Conservation (phyloP, 1,140 invertebrate species). For the Matsumurasca onukii region DNA sequence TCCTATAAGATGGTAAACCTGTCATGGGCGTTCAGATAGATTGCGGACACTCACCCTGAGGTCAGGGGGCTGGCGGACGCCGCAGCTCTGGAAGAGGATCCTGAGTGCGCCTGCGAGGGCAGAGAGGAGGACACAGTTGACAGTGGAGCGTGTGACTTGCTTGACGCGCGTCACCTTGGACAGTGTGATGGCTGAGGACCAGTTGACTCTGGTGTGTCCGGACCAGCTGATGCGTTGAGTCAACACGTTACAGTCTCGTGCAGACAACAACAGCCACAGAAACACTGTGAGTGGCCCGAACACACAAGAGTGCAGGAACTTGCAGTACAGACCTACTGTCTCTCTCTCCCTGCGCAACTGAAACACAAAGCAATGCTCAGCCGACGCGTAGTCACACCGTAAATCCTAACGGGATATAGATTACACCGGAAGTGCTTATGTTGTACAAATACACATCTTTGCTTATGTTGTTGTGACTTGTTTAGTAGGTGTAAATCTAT, state of each 20-base stretch:
- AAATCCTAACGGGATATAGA: too few relatives aligned
- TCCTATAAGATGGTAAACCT: too few relatives aligned
- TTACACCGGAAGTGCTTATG: too few relatives aligned
- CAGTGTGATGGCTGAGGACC: conserved; percentile 52
- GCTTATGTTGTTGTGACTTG: too few relatives aligned
- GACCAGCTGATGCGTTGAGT: conserved; percentile 35
- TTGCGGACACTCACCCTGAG: conserved; percentile 52
- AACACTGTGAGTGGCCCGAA: conserved; percentile 56
- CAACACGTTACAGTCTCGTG: conserved; percentile 40
- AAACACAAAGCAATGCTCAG: not conserved
- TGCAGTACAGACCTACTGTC: conserved; percentile 27
- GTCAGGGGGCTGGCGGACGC: conserved; percentile 53
- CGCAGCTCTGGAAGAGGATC: conserved; percentile 51
- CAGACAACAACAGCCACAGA: conserved; percentile 49
- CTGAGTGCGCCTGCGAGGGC: conserved; percentile 54
- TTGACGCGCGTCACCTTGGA: conserved; percentile 46
- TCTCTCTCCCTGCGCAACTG: not conserved
- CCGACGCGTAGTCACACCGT: not conserved
- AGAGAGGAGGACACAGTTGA: conserved; percentile 57
- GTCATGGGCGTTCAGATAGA: too few relatives aligned
- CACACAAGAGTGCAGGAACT: conserved; percentile 50
- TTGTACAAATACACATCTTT: too few relatives aligned
- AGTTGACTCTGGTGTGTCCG: conserved; percentile 44
- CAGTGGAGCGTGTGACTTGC: conserved; percentile 53
- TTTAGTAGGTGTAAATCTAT: too few relatives aligned